phyloP scores from a whole-genome alignment of 2,888 invertebrate species.

The Zeuzera pyrina region DNA sequence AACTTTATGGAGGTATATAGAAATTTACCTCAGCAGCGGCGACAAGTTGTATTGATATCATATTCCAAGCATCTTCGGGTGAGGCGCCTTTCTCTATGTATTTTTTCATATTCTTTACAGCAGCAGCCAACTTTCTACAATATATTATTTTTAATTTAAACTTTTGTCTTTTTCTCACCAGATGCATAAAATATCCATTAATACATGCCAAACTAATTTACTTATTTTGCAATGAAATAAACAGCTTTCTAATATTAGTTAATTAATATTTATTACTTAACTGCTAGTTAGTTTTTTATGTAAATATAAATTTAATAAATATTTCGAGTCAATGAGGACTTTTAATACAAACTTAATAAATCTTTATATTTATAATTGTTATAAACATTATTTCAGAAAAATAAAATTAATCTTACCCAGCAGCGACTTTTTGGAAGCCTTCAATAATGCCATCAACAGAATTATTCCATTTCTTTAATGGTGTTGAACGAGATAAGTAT shows the following conservation, averaged over 20 bases:
- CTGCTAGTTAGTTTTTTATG: too few species aligned
- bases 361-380: too few species aligned
- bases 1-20: too few species aligned
- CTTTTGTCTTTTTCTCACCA: background rate
- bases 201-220: background rate
- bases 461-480: constrained; percentile 19
- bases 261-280: too few species aligned
- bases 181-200: background rate
- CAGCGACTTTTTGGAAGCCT: constrained; percentile 66
- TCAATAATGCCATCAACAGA: constrained; percentile 45
- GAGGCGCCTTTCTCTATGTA: constrained; percentile 69
- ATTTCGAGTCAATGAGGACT: background rate
- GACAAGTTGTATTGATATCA: constrained; percentile 80
- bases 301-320: background rate
- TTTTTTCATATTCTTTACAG: constrained; percentile 74
- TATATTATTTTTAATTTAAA: constrained; percentile 1
- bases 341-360: too few species aligned
- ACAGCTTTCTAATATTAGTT: too few species aligned
- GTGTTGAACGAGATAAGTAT: background rate
- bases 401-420: constrained; percentile 44
- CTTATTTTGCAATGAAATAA: too few species aligned
- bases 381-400: too few species aligned
- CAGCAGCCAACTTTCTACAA: constrained; percentile 74
- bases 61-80: constrained; percentile 83
- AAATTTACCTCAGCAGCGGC: constrained; percentile 82